phyloP scores from a whole-genome alignment of 92 coral and sea anemone genomes.

The Virgularia gustaviana region DNA sequence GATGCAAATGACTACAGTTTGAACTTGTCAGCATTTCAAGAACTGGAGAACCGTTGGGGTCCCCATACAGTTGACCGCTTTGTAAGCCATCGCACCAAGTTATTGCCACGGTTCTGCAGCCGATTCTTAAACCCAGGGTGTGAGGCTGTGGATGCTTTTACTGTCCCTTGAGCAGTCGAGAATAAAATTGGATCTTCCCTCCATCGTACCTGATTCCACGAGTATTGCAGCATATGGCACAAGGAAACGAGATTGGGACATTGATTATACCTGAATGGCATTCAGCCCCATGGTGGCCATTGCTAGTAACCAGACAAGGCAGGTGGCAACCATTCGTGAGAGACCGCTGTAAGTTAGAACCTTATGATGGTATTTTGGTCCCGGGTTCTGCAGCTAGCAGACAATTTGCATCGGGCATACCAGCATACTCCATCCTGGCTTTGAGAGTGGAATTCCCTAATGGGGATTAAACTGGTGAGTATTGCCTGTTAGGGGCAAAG shows the following conservation, averaged over 20 bases:
- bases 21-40: slow-evolving; percentile 38
- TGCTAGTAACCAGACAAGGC: slow-evolving; percentile 49
- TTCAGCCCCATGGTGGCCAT: slow-evolving; percentile 76
- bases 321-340: slow-evolving; percentile 46
- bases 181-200: slow-evolving; percentile 60
- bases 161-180: slow-evolving; percentile 55
- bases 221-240: slow-evolving; percentile 52
- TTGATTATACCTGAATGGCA: slow-evolving; percentile 58
- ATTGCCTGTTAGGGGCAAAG: slow-evolving; percentile 7
- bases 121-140: slow-evolving; percentile 52
- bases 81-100: slow-evolving; percentile 39
- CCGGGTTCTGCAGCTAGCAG: slow-evolving; percentile 14
- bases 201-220: slow-evolving; percentile 49
- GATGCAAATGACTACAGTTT: slow-evolving; percentile 54
- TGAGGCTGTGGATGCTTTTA: slow-evolving; percentile 52
- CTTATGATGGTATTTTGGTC: slow-evolving; percentile 2
- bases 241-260: slow-evolving; percentile 54
- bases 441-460: neutral
- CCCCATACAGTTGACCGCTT: slow-evolving; percentile 55
- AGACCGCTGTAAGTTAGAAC: neutral
- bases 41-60: slow-evolving; percentile 46
- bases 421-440: neutral
- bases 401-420: slow-evolving; percentile 8
- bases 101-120: slow-evolving; percentile 49
- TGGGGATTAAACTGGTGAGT: no score